These are phyloP conservation scores for Drosophila lutescens DNA, from an alignment of 2,888 invertebrate genomes.

Conservation along the genomic window DNA sequence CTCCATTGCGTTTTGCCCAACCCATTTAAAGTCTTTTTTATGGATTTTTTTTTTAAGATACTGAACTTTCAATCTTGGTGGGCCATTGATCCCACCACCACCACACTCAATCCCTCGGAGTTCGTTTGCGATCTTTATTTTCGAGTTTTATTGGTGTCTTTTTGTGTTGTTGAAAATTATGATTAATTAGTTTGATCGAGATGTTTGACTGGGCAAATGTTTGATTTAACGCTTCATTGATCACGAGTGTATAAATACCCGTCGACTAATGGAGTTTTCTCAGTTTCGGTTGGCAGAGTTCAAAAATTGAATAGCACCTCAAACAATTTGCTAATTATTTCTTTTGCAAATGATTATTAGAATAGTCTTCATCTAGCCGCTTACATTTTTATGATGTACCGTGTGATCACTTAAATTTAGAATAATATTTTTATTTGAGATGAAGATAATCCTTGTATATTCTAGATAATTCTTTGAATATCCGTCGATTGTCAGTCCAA, in stretches of 20 bases:
- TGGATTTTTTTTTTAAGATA: slow-evolving; percentile 43
- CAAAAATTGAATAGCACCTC: neutral
- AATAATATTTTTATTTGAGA: neutral
- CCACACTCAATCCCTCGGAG: slow-evolving; percentile 12
- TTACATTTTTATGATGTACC: too few species aligned
- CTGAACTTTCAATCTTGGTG: slow-evolving; percentile 41
- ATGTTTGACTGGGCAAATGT: slow-evolving; percentile 54
- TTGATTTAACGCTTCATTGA: slow-evolving; percentile 67
- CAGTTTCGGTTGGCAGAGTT: neutral
- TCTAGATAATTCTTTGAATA: neutral
- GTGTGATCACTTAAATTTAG: neutral
- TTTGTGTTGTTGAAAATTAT: slow-evolving; percentile 58
- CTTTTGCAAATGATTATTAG: neutral
- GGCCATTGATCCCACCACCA: slow-evolving; percentile 40
- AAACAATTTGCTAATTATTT: neutral
- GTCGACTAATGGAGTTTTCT: slow-evolving; percentile 27
- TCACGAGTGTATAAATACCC: slow-evolving; percentile 19
- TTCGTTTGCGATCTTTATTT: slow-evolving; percentile 35
- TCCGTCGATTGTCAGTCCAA: slow-evolving; percentile 1
- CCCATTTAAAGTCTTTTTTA: slow-evolving; percentile 22
- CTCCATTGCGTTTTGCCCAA: slow-evolving; percentile 41
- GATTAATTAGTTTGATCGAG: slow-evolving; percentile 74
- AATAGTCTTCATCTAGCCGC: neutral
- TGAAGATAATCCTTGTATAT: too few species aligned
- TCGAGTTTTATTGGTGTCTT: slow-evolving; percentile 45